Base-by-base conservation (phyloP, 2,113 vertebrate genomes). In the Furnarius figulus region DNA sequence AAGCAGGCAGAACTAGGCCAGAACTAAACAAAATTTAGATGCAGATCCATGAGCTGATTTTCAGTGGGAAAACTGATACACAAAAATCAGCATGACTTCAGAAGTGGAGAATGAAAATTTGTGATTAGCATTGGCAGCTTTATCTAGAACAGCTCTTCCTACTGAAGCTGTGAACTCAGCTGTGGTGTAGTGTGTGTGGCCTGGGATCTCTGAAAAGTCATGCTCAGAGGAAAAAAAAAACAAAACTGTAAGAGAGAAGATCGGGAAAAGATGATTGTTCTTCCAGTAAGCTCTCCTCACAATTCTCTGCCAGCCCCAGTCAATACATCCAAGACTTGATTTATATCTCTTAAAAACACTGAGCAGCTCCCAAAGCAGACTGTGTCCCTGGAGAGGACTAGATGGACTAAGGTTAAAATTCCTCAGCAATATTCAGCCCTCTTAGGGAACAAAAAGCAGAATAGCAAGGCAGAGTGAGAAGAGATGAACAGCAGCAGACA, bases 381-480 rank as follows among this genome's bases (percentile, higher is more conserved):
- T 90, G n/a, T 2, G 21, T 97, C 89, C 74, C 93, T 31, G 37
- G 96, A 91, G 97, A 92, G 70, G 42, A 56, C 52, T 65, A 31
- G 65, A 24, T 85, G 96, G 87, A 72, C 84, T 87, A 87, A 84
- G 56, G 95, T 79, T 72, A 74, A 90, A 93, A 94, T 89, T 97
- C 90, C 86, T 96, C 8, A 11, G 85, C 76, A 91, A 35, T 63
- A 56, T 63, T 95, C 65, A 81, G 49, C 87, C 44, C 91, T 77
- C 91, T 85, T 93, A 83, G 82, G 65, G 87, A 79, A 95, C 93
- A 66, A 90, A 66, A 91, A 93, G 55, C 86, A 67, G 74, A 80
- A 68, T 35, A 85, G 37, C 37, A 46, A 90, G 66, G 27, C 83
- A 83, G 58, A 50, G 39, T 40, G 73, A 92, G 67, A 82, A 77